Percentiles rank a stretch among this genome's conserved stretches.
These are phyloP conservation scores for Brevimyrus niger DNA, from an alignment of 2,113 vertebrate species.

Conservation along the genomic window DNA sequence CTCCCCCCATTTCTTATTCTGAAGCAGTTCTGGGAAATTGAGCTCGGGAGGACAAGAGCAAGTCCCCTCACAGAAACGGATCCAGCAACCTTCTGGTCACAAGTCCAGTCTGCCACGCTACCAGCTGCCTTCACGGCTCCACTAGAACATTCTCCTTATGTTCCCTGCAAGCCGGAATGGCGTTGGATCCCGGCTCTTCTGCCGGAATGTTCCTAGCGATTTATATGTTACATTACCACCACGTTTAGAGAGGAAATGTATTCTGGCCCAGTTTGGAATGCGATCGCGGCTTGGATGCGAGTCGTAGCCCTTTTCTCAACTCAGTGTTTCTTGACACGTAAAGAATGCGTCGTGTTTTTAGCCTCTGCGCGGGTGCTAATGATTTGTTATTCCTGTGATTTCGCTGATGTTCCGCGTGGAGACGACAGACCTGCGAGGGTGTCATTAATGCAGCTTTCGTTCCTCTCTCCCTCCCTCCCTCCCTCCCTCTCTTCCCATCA, in stretches of 20 bases:
- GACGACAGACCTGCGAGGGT: constrained; percentile 38
- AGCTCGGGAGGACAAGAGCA: background rate
- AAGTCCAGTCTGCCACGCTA: background rate
- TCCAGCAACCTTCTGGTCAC: constrained; percentile 7
- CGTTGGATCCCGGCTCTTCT: background rate
- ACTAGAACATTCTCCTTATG: background rate
- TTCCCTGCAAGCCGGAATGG: background rate
- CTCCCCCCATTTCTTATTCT: background rate
- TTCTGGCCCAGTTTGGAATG: constrained; percentile 8
- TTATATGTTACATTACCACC: background rate
- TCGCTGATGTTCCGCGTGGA: constrained; percentile 30
- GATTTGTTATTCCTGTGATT: constrained; percentile 39
- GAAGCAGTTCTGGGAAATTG: constrained; percentile 5
- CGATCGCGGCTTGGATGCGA: constrained; percentile 3
- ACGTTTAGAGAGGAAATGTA: constrained; percentile 4
- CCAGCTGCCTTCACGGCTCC: background rate
- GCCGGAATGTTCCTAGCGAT: background rate
- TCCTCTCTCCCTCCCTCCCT: constrained; percentile 11
- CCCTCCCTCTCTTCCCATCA: background rate
- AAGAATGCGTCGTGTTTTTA: constrained; percentile 26
- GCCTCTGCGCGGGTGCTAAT: constrained; percentile 35
- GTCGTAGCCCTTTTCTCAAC: constrained; percentile 13
- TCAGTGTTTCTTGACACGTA: constrained; percentile 14
- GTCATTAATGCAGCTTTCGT: constrained; percentile 50
- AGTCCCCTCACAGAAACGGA: background rate